Base-by-base conservation (phyloP, 2,113 vertebrate species). In the Lonchura striata region DNA sequence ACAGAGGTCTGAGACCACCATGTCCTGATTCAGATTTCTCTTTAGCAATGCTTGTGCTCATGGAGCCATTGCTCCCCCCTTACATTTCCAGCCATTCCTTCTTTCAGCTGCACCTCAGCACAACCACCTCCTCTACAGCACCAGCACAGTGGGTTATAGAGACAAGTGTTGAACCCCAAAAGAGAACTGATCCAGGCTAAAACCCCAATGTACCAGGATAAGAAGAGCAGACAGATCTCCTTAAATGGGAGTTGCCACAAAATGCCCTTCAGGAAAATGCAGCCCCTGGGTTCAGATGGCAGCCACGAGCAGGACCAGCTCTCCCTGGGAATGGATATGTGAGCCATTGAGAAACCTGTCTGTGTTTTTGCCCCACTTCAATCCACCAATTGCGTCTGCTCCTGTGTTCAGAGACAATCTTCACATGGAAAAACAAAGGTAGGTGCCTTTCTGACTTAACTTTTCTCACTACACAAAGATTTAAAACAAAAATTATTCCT, bases 61-160 rank as follows among this genome's bases (percentile, higher is more conserved):
- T 41, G 50, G 42, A 75, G 25, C 41, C 53, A 9, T 31, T 59
- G 15, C 63, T 89, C 59, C n/a, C n/a, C 16, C 35, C 14, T n/a
- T 49, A 39, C 12, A 22, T 11, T 56, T 82, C 46, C 56, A 79
- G 14, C 27, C 0, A 0, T 37, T 76, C 49, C 49, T 90, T 81
- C 31, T 47, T 74, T 57, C 74, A 83, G 81, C 35, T 50, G 61
- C n/a, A 39, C 17, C 46, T 47, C 59, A 81, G 49, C 39, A 79
- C 71, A 71, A 6, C 13, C 3, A 1, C 35, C 64, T 64, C 53
- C 44, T 68, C 64, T 15, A 13, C 15, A 76, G 59, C 16, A 4
- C 8, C 9, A 52, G 53, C 50, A 63, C 0, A 0, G 20, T 21
- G 16, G 44, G 11, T 74, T 17, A n/a, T 1, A 70, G 20, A 85